These are phyloP conservation scores for Eptatretus atami DNA, from an alignment of 2,797 vertebrate species.

Conservation along the genomic window DNA sequence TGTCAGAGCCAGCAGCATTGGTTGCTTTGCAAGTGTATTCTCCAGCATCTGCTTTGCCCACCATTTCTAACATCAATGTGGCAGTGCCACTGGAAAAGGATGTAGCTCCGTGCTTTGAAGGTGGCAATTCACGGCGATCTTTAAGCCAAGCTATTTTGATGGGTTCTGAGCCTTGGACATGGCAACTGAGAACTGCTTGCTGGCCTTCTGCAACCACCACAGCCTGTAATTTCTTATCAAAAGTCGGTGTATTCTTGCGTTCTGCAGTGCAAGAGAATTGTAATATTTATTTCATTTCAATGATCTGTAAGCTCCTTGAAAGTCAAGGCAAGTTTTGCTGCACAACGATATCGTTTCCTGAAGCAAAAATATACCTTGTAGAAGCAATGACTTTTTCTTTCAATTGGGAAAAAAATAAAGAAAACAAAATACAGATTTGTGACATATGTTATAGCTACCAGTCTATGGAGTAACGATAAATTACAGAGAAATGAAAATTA, in stretches of 20 bases:
- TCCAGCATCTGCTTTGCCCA: slow-evolving; percentile 32
- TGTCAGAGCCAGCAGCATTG: slow-evolving; percentile 46
- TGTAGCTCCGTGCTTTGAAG: slow-evolving; percentile 33
- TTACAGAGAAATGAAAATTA: too few species aligned
- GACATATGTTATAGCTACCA: too few species aligned
- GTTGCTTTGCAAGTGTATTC: slow-evolving; percentile 84
- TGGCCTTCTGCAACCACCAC: slow-evolving; percentile 31
- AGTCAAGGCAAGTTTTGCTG: too few species aligned
- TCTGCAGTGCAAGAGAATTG: slow-evolving; percentile 19
- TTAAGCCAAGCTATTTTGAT: slow-evolving; percentile 76
- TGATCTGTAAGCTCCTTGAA: too few species aligned
- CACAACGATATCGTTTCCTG: too few species aligned
- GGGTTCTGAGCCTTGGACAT: slow-evolving; percentile 42
- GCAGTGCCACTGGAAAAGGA: slow-evolving; percentile 44
- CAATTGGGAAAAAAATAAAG: too few species aligned
- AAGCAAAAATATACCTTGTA: too few species aligned
- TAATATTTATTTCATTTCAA: too few species aligned
- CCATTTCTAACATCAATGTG: slow-evolving; percentile 29
- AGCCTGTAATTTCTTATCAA: slow-evolving; percentile 45
- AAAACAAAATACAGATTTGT: too few species aligned
- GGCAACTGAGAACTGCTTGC: slow-evolving; percentile 37
- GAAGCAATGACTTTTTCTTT: too few species aligned
- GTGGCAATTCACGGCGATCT: slow-evolving; percentile 42
- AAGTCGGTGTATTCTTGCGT: slow-evolving; percentile 46
- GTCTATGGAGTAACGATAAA: too few species aligned